These are phyloP conservation scores for Drosophila siamana DNA, from an alignment of 2,888 invertebrate genomes.

Conservation along the genomic window DNA sequence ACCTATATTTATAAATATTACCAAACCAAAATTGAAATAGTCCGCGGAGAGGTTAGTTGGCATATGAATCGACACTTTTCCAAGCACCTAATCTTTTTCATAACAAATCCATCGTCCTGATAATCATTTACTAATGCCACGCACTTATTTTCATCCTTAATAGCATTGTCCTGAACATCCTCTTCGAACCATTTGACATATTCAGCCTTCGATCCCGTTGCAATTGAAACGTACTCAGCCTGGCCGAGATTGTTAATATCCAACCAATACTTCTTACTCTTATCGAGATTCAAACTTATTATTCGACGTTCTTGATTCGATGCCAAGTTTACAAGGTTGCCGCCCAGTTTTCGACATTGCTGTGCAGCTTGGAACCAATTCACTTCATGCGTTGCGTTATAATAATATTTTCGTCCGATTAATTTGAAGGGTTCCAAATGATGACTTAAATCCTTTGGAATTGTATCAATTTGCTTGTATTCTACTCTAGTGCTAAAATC, in stretches of 20 bases:
- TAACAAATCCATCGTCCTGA: conserved; percentile 25
- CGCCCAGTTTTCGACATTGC: conserved; percentile 31
- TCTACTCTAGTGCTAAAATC: conserved; percentile 32
- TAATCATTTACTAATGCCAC: conserved; percentile 22
- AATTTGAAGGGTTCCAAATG: conserved; percentile 23
- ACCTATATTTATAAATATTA: not conserved
- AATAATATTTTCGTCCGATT: conserved; percentile 36
- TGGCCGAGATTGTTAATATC: conserved; percentile 45
- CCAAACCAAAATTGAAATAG: conserved; percentile 44
- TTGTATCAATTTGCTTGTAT: conserved; percentile 22
- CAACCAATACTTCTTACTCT: conserved; percentile 30
- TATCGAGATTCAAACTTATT: conserved; percentile 14
- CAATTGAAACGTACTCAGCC: conserved; percentile 32
- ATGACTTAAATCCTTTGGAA: conserved; percentile 4
- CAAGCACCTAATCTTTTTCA: conserved; percentile 25
- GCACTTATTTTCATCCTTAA: conserved; percentile 13
- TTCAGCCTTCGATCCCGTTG: conserved; percentile 15
- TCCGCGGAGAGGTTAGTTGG: conserved; percentile 27
- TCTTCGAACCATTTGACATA: conserved; percentile 21
- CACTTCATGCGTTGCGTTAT: not conserved
- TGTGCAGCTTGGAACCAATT: conserved; percentile 49
- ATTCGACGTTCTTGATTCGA: conserved; percentile 7
- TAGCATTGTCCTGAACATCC: not conserved
- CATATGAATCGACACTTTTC: conserved; percentile 29
- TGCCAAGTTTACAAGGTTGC: conserved; percentile 28